Percentiles rank a stretch among this genome's conserved stretches.
Evolutionary conservation across 2,113 vertebrate genomes (phyloP).

Genomic region (Erythrocebus patas): DNA sequence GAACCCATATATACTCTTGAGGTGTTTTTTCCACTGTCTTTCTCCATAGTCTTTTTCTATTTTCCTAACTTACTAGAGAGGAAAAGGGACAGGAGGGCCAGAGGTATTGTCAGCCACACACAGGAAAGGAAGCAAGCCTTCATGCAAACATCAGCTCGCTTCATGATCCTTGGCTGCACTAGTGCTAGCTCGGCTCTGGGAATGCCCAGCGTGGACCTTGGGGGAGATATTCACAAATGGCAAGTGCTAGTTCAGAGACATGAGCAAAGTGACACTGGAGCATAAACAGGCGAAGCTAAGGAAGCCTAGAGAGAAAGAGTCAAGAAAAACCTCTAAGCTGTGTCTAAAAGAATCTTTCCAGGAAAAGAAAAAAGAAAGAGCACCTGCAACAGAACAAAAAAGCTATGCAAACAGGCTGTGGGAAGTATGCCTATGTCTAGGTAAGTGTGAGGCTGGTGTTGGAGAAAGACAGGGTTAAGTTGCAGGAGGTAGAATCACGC

Average conservation of each 20-base stretch:
- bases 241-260: neutral
- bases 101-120: neutral
- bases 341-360: neutral
- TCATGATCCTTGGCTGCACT: fast-evolving
- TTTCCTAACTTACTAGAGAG: neutral
- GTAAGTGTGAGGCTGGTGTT: neutral
- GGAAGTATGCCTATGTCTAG: fast-evolving
- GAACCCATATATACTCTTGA: neutral
- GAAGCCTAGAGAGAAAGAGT: neutral
- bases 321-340: neutral
- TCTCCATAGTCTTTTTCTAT: neutral
- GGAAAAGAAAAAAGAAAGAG: neutral
- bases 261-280: neutral
- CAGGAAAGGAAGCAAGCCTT: neutral
- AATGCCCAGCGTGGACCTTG: neutral
- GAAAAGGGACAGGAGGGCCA: neutral
- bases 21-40: neutral
- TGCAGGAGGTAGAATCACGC: neutral
- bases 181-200: neutral
- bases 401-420: fast-evolving
- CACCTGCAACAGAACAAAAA: neutral
- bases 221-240: neutral
- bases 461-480: neutral
- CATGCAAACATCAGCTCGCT: neutral
- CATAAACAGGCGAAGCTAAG: neutral